Conservation (phyloP, 2,797 vertebrate species). For the Momotus momota region DNA sequence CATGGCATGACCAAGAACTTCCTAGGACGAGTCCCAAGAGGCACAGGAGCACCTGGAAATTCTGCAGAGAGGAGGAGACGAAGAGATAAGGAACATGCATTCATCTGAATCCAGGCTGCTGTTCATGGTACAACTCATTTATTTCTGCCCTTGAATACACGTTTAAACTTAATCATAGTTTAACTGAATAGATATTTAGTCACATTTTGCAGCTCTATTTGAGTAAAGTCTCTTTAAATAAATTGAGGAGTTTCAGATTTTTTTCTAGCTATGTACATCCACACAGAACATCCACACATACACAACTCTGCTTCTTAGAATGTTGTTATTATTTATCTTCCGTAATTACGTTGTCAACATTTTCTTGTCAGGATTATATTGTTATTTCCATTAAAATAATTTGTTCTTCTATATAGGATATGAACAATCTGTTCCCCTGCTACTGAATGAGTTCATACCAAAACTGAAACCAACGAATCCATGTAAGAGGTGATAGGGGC, state of each 20-base stretch:
- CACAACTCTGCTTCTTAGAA: not conserved
- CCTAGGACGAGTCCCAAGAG: not conserved
- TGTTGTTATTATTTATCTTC: not conserved
- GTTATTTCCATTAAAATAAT: conserved; percentile 16
- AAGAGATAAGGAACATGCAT: not conserved
- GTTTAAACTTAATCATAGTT: not conserved
- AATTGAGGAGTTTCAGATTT: not conserved
- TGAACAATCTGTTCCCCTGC: not conserved
- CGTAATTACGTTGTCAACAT: not conserved
- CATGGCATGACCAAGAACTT: accelerated
- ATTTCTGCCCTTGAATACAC: not conserved
- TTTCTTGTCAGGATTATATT: not conserved
- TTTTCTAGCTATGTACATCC: not conserved
- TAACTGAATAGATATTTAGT: not conserved
- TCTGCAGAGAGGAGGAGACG: not conserved
- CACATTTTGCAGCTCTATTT: not conserved
- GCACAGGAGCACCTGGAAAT: not conserved
- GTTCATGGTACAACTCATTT: not conserved
- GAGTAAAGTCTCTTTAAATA: not conserved
- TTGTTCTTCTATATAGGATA: not conserved
- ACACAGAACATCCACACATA: not conserved
- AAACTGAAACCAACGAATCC: not conserved
- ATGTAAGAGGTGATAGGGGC: not conserved
- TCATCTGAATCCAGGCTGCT: not conserved
- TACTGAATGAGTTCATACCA: not conserved